Conservation (phyloP, 2,797 vertebrate genomes). For the Melanotaenia trifasciata region DNA sequence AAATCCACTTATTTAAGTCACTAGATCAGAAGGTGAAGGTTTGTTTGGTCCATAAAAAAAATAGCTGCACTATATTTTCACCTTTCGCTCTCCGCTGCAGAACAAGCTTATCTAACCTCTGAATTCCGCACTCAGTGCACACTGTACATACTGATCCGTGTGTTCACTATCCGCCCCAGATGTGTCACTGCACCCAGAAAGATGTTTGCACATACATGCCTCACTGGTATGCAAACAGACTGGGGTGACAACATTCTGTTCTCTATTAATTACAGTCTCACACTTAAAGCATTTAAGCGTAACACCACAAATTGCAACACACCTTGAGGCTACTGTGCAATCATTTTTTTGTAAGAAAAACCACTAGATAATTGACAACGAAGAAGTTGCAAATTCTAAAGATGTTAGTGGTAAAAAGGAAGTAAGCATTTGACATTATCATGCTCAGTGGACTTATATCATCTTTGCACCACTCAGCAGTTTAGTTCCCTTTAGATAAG, state of each 20-base stretch:
- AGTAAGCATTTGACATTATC: constrained; percentile 9
- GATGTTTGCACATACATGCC: not conserved
- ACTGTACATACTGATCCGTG: not conserved
- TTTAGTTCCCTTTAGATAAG: constrained; percentile 40
- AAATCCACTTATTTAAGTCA: too few relatives aligned
- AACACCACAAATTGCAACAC: constrained; percentile 22
- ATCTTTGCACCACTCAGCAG: constrained; percentile 15
- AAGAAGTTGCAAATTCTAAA: constrained; percentile 33
- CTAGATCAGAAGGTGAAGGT: not conserved
- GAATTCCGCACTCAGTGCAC: not conserved
- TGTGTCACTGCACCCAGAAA: not conserved
- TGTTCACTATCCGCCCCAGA: not conserved
- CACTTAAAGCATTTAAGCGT: not conserved
- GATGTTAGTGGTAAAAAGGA: constrained; percentile 33
- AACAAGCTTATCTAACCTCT: not conserved
- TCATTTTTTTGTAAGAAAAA: constrained; percentile 21
- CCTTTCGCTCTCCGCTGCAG: not conserved
- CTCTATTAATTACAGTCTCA: not conserved
- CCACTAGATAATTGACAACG: constrained; percentile 20
- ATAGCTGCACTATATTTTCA: not conserved
- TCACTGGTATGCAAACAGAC: not conserved
- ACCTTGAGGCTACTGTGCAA: constrained; percentile 18
- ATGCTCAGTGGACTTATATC: constrained; percentile 7
- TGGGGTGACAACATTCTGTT: not conserved
- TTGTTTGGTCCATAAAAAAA: not conserved